A percentile compares a stretch with the other conserved stretches of the same genome.
Conservation (phyloP, 2,113 vertebrate species). For the Tetrao urogallus region DNA sequence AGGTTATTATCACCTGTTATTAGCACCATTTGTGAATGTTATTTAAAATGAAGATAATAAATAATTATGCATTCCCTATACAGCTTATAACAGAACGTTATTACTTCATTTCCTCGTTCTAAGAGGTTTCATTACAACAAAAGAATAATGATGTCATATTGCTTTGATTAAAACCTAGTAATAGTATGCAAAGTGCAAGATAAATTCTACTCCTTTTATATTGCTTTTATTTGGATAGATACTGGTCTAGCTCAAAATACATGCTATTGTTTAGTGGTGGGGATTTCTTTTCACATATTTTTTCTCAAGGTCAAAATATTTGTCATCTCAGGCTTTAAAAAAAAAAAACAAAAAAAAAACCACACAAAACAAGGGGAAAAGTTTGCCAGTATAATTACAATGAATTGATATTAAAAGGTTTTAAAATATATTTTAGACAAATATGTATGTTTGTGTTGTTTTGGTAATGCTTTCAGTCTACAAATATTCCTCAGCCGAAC, state of each 20-base stretch:
- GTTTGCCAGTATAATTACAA: not conserved
- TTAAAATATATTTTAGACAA: not conserved
- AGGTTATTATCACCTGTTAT: not conserved
- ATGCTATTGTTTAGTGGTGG: not conserved
- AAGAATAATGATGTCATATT: not conserved
- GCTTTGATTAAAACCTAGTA: not conserved
- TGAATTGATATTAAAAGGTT: not conserved
- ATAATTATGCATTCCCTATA: not conserved
- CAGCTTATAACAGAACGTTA: not conserved
- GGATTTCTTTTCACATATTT: not conserved
- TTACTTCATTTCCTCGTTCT: not conserved
- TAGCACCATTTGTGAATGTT: not conserved
- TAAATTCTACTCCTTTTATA: not conserved
- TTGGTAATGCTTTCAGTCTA: not conserved
- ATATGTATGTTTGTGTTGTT: not conserved
- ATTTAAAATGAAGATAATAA: not conserved
- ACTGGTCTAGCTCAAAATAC: not conserved
- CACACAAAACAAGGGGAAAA: not conserved
- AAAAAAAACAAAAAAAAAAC: not conserved
- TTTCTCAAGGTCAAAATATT: not conserved
- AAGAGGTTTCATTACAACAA: not conserved
- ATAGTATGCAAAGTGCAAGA: not conserved
- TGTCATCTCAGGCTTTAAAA: not conserved
- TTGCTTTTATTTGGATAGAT: not conserved
- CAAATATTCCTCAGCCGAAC: not conserved